Base-by-base conservation (phyloP, 2,113 vertebrate genomes). In the Myxocyprinus asiaticus region DNA sequence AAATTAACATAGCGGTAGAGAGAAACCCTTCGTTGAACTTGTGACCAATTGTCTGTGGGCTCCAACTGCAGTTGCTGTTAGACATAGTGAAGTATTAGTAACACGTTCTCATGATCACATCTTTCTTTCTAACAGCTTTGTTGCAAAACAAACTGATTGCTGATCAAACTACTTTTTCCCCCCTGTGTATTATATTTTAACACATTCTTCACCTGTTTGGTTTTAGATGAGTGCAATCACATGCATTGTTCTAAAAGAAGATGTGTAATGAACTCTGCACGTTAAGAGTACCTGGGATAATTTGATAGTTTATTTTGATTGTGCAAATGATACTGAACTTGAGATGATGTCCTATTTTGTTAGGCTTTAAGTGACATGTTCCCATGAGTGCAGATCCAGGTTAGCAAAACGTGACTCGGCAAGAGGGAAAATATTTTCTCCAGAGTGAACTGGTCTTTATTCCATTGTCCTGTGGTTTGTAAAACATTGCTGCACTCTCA, bases 301-400 rank as follows among this genome's bases (percentile, higher is more conserved):
- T 11, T 9, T 51, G 50, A 55, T 75, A 73, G 15, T 48, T 62
- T 75, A 33, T 75, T 76, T 63, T 65, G 12, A 11, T 53, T 44
- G 5, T 65, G 74, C 17, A 76, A 10, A 33, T 76, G 62, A 76
- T 55, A 15, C 73, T 64, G 12, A 7, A 55, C 59, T 76, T 15
- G 47, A 78, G 45, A 3, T 68, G 42, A 53, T 12, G 33, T 72
- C 53, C 7, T 67, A 4, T 78, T 69, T 48, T 68, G 7, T 43
- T 68, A 51, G 9, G 42, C 6, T 47, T 79, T 55, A 64, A 17
- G n/a, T 56, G 15, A 72, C 48, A 7, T 79, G 50, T 78, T 82
- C 67, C 55, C 51, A 66, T 14, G 62, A 67, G 62, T 78, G 33
- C 22, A 51, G 43, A 64, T 42, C 12, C 69, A 59, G 69, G 69